These are phyloP conservation scores for Condylura cristata DNA, from an alignment of 2,113 vertebrate species.

Conservation along the genomic window DNA sequence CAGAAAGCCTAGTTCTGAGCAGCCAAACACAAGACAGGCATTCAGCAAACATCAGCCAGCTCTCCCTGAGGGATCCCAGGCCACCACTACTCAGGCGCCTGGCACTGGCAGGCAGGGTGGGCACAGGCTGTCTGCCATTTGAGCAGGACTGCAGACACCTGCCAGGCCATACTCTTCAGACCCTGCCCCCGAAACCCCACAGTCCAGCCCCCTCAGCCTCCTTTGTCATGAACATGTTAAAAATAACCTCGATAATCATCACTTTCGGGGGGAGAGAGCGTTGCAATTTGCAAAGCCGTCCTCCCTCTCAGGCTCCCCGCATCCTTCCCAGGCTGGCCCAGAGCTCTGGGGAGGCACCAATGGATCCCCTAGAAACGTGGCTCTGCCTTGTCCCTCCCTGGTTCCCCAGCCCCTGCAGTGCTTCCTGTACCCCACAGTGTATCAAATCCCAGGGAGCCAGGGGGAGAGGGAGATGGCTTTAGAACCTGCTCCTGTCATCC, in stretches of 20 bases:
- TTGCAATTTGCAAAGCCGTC: background rate
- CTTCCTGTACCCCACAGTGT: background rate
- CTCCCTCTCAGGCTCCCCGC: background rate
- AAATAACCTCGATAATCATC: slow-evolving; percentile 60
- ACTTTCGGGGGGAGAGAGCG: background rate
- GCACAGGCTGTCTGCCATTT: background rate
- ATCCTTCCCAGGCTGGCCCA: background rate
- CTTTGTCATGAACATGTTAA: slow-evolving; percentile 42
- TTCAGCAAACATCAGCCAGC: background rate
- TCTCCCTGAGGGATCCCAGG: background rate
- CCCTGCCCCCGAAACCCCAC: background rate
- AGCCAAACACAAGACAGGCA: background rate
- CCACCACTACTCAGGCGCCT: background rate
- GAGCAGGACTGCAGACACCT: background rate
- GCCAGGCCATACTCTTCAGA: background rate
- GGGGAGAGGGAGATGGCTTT: background rate
- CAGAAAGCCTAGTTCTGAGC: background rate
- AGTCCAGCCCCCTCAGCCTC: slow-evolving; percentile 48
- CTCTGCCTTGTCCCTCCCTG: background rate
- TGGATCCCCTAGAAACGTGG: background rate
- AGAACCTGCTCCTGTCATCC: background rate
- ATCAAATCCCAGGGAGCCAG: background rate
- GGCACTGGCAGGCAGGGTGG: background rate
- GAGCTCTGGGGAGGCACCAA: background rate
- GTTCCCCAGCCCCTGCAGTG: background rate